Conservation (phyloP, 2,797 vertebrate species). For the Lacerta viridis region DNA sequence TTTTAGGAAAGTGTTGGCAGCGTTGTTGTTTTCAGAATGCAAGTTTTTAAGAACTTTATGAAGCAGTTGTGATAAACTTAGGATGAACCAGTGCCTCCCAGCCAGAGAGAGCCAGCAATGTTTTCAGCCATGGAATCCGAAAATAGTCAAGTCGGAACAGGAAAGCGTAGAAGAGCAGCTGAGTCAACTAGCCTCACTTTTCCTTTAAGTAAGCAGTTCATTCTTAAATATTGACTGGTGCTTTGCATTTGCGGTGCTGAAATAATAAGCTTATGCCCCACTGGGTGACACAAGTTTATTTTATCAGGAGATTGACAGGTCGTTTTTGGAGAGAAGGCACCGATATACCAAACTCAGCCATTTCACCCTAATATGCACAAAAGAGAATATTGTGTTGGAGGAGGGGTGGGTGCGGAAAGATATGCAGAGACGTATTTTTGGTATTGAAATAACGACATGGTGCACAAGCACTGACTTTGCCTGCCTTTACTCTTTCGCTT, state of each 20-base stretch:
- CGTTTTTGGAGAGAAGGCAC: not conserved
- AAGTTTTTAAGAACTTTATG: not conserved
- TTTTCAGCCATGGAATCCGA: not conserved
- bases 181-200: conserved; percentile 19
- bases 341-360: conserved; percentile 17
- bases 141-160: not conserved
- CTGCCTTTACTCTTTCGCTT: conserved; percentile 1
- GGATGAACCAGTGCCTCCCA: not conserved
- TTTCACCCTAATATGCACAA: not conserved
- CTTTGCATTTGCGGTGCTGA: not conserved
- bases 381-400: not conserved
- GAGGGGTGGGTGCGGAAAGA: not conserved
- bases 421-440: not conserved
- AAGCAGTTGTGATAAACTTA: not conserved
- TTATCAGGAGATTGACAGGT: not conserved
- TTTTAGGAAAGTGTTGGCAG: not conserved
- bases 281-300: not conserved
- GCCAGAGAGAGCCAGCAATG: not conserved
- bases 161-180: not conserved
- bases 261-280: conserved; percentile 14
- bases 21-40: not conserved
- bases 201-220: conserved; percentile 8
- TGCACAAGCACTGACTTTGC: not conserved
- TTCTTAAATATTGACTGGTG: conserved; percentile 13
- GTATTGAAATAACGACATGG: not conserved